Evolutionary conservation across 2,113 vertebrate species (phyloP).

Genomic region (Neolamprologus variostigma): DNA sequence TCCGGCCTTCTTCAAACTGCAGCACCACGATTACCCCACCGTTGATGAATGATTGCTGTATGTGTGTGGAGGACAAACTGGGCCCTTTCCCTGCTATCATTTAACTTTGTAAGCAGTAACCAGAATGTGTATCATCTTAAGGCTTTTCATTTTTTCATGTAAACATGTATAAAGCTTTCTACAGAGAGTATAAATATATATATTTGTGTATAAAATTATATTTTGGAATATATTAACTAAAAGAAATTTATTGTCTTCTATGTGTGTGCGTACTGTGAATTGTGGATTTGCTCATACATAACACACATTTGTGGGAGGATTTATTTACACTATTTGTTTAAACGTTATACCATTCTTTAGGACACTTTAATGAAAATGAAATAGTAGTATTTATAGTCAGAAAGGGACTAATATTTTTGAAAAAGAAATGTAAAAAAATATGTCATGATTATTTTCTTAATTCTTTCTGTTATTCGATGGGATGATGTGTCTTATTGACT

Average conservation of each 20-base stretch:
- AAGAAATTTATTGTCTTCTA: slow-evolving; percentile 58
- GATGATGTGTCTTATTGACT: neutral
- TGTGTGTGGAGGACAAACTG: neutral
- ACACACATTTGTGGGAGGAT: neutral
- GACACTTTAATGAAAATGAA: neutral
- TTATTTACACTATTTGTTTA: neutral
- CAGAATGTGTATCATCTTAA: slow-evolving; percentile 60
- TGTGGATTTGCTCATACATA: slow-evolving; percentile 27
- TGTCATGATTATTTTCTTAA: neutral
- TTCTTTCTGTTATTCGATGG: neutral
- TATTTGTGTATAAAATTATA: slow-evolving; percentile 74
- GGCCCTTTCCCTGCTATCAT: neutral
- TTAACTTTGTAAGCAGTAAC: neutral
- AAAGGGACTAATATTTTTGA: neutral
- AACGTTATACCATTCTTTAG: neutral
- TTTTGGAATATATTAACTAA: slow-evolving; percentile 68
- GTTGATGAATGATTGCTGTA: slow-evolving; percentile 49
- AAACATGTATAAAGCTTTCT: slow-evolving; percentile 68
- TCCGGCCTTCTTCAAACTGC: neutral
- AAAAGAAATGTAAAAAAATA: neutral
- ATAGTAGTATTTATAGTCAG: neutral
- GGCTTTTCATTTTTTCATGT: slow-evolving; percentile 33
- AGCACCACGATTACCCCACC: slow-evolving; percentile 21
- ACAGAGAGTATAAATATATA: slow-evolving; percentile 65
- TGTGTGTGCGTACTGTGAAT: slow-evolving; percentile 69